phyloP scores from a whole-genome alignment of 2,888 invertebrate species.

The Polyploca ridens region DNA sequence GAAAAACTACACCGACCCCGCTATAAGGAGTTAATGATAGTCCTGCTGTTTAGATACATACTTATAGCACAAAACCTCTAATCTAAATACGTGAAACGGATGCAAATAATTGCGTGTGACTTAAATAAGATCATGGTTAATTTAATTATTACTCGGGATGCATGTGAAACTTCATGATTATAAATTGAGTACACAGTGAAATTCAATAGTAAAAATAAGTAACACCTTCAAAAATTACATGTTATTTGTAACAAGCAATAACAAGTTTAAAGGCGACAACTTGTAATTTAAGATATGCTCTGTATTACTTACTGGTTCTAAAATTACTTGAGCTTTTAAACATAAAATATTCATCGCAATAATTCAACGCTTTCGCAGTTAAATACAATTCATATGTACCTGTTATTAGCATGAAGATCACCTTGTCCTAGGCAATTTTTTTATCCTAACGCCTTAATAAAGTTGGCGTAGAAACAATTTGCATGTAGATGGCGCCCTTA shows the following conservation, averaged over 20 bases:
- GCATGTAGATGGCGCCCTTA: conserved; percentile 66
- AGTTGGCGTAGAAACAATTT: conserved; percentile 57
- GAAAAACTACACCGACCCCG: conserved; percentile 54
- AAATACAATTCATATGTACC: neutral
- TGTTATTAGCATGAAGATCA: conserved; percentile 2
- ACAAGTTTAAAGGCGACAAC: no score
- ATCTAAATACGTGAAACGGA: conserved; percentile 55
- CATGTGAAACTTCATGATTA: neutral
- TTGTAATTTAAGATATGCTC: no score
- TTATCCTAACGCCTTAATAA: conserved; percentile 60
- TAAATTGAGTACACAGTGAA: neutral
- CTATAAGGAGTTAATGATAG: conserved; percentile 67
- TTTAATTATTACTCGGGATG: neutral
- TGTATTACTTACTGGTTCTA: no score
- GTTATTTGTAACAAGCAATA: no score
- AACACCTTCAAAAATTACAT: no score
- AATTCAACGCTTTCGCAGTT: no score
- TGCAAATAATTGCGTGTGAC: conserved; percentile 44
- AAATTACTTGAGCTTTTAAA: no score
- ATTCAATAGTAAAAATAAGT: no score
- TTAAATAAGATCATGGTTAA: conserved; percentile 17
- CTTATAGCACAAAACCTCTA: conserved; percentile 27
- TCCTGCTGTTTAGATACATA: conserved; percentile 45
- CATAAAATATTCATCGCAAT: no score
- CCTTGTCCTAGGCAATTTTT: conserved; percentile 26